phyloP scores from a whole-genome alignment of 2,797 vertebrate species.

The Loris lydekkerianus region DNA sequence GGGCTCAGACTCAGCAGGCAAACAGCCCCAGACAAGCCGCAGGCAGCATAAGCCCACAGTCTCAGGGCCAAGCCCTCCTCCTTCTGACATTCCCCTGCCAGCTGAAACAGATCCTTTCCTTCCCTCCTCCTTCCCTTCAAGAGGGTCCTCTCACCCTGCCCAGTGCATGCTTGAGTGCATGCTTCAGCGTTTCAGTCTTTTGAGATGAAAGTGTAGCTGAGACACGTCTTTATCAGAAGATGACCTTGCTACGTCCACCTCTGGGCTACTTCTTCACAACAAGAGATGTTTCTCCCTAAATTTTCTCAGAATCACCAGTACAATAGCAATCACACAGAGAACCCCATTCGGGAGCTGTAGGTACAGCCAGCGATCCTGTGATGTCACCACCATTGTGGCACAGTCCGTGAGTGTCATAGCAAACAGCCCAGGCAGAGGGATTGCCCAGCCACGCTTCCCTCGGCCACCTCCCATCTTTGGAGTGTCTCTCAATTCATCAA shows the following conservation, averaged over 20 bases:
- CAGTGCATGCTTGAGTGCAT: neutral
- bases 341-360: neutral
- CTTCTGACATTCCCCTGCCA: neutral
- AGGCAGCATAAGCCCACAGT: neutral
- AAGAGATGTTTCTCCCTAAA: neutral
- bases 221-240: neutral
- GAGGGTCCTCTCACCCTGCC: neutral
- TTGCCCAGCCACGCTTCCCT: neutral
- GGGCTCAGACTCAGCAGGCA: neutral
- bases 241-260: neutral
- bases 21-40: neutral
- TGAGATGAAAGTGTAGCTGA: neutral
- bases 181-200: neutral
- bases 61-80: neutral
- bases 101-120: neutral
- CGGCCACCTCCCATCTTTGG: rapidly evolving
- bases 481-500: neutral
- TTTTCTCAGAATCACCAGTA: neutral
- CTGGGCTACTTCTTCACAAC: neutral
- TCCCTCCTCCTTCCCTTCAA: neutral
- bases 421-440: neutral
- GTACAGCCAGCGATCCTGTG: neutral
- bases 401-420: neutral
- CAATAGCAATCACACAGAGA: neutral
- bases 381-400: neutral